Base-by-base conservation (phyloP, 2,113 vertebrate genomes). In the Leucoraja erinaceus region DNA sequence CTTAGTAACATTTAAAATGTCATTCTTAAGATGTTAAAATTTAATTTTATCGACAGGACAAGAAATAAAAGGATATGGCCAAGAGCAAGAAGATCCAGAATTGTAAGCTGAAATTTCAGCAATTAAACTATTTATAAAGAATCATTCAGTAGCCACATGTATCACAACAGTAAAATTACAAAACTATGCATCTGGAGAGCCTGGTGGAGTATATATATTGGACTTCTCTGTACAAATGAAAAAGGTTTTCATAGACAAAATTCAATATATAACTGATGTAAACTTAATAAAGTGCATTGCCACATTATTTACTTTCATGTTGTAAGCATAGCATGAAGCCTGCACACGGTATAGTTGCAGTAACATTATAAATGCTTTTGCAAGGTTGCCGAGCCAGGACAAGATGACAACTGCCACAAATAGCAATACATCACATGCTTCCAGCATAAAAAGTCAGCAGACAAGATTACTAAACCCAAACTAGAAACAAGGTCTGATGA, bases 181-280 rank as follows among this genome's bases (percentile, higher is more conserved):
- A 72, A 72, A 72, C 70, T 20, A 72, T 72, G 4, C 70, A 20
- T 72, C 70, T 72, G 22, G 70, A 72, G 70, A 12, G 16, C 10
- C 5, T 72, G 70, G 14, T 72, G 70, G 70, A 20, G 70, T 3
- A 20, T 72, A 66, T 72, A 22, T 72, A 72, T 72, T 72, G 70
- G 18, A 72, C 70, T 72, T 18, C 18, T 22, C 70, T 72, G 70
- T 72, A 20, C 70, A 72, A 12, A 22, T 84, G 25, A 61, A 84
- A 59, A 59, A 83, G 79, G 79, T 61, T 59, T 12, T 84, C 56
- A 84, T 25, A 61, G 10, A 12, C 25, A 83, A 28, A 56, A 83
- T 83, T 83, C 79, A 83, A 25, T 83, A 56, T 59, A 54, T 83
- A 83, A 31, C 47, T 56, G 12, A n/a, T n/a, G 81, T 83, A 83